These are phyloP conservation scores for Podabrus alpinus DNA, from an alignment of 2,888 invertebrate species.

Conservation along the genomic window DNA sequence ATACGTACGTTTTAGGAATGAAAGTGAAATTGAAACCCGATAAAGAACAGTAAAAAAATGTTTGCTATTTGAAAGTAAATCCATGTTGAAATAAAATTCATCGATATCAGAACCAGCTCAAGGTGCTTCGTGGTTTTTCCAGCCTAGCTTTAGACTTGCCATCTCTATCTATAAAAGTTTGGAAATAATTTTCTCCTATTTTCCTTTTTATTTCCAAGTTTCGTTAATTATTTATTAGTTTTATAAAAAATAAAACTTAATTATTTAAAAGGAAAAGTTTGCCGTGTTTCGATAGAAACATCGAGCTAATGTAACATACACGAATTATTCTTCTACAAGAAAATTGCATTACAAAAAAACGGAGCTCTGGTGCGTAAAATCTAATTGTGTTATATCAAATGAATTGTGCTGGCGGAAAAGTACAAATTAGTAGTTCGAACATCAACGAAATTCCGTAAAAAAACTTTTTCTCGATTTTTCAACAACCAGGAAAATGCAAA, in stretches of 20 bases:
- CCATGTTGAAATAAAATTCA: background rate
- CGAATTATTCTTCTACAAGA: background rate
- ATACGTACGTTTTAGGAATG: background rate
- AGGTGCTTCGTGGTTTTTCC: background rate
- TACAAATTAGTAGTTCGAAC: background rate
- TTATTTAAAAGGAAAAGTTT: background rate
- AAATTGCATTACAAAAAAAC: background rate
- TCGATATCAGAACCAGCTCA: background rate
- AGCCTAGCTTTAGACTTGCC: background rate
- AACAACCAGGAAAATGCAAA: background rate
- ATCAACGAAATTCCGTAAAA: background rate
- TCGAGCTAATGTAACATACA: background rate
- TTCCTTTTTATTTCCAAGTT: background rate
- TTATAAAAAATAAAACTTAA: no score
- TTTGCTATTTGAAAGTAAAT: background rate
- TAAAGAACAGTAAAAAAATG: background rate
- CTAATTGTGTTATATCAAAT: background rate
- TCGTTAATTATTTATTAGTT: background rate
- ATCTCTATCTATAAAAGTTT: background rate
- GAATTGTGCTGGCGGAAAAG: background rate
- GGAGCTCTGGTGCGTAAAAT: background rate
- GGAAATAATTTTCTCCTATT: background rate
- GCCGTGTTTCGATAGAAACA: background rate
- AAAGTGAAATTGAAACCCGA: background rate
- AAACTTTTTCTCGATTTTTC: background rate